Conservation (phyloP, 2,113 vertebrate species). For the Vulpes ferrilata region DNA sequence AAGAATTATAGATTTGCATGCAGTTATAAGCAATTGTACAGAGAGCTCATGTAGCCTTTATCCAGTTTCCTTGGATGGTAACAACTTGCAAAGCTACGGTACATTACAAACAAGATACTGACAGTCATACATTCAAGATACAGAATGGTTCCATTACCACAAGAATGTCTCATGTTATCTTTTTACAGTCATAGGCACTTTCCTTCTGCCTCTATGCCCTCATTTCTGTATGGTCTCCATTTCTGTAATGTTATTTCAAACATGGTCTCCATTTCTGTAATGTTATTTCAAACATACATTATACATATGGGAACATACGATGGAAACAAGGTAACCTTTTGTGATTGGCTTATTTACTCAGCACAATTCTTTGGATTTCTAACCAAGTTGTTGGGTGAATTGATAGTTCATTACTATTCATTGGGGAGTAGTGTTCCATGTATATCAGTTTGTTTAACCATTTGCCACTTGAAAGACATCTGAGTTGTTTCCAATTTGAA, state of each 20-base stretch:
- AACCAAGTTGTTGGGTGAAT: not conserved
- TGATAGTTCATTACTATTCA: not conserved
- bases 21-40: not conserved
- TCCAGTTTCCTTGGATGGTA: too few species aligned
- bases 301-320: not conserved
- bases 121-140: not conserved
- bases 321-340: not conserved
- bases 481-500: not conserved
- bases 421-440: not conserved
- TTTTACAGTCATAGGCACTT: not conserved
- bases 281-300: not conserved
- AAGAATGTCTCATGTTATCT: not conserved
- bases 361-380: not conserved
- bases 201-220: not conserved
- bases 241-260: conserved; percentile 33
- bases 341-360: not conserved
- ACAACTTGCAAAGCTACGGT: not conserved
- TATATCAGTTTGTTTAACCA: not conserved
- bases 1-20: not conserved
- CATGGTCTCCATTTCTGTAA: not conserved
- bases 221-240: not conserved
- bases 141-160: not conserved
- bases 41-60: not conserved
- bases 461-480: not conserved
- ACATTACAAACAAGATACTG: not conserved